Percentiles rank a stretch among this genome's conserved stretches.
phyloP scores from a whole-genome alignment of 1,140 invertebrate species.

The Pinna nobilis region DNA sequence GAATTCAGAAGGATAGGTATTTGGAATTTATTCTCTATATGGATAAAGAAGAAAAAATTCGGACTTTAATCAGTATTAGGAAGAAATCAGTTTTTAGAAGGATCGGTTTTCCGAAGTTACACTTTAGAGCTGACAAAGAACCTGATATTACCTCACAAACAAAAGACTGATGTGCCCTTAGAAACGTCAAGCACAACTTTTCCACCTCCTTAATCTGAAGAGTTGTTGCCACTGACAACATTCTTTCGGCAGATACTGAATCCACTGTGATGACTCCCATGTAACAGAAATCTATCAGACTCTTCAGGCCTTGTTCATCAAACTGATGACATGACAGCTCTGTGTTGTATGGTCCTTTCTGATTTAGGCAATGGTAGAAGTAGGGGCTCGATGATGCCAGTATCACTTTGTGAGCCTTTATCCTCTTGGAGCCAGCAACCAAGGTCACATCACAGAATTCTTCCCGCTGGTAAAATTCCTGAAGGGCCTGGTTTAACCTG shows the following conservation, averaged over 20 bases:
- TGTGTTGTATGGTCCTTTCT: background rate
- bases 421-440: slow-evolving; percentile 9
- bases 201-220: slow-evolving; percentile 41
- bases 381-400: slow-evolving; percentile 39
- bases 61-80: too few species aligned
- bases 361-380: slow-evolving; percentile 31
- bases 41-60: too few species aligned
- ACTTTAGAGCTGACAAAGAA: too few species aligned
- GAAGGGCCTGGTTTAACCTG: slow-evolving; percentile 14
- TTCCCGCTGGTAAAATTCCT: slow-evolving; percentile 33
- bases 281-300: slow-evolving; percentile 40
- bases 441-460: slow-evolving; percentile 40
- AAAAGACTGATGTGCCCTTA: slow-evolving; percentile 39
- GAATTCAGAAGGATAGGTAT: too few species aligned
- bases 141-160: slow-evolving; percentile 37
- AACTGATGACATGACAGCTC: slow-evolving; percentile 22
- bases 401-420: slow-evolving; percentile 29
- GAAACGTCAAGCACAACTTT: slow-evolving; percentile 38
- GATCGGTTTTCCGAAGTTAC: too few species aligned
- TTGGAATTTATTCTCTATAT: too few species aligned
- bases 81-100: too few species aligned
- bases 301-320: slow-evolving; percentile 29
- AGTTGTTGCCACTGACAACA: slow-evolving; percentile 28
- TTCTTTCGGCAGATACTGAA: slow-evolving; percentile 35
- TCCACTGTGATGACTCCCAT: slow-evolving; percentile 37